phyloP scores from a whole-genome alignment of 2,113 vertebrate genomes.

The Bos taurus region DNA sequence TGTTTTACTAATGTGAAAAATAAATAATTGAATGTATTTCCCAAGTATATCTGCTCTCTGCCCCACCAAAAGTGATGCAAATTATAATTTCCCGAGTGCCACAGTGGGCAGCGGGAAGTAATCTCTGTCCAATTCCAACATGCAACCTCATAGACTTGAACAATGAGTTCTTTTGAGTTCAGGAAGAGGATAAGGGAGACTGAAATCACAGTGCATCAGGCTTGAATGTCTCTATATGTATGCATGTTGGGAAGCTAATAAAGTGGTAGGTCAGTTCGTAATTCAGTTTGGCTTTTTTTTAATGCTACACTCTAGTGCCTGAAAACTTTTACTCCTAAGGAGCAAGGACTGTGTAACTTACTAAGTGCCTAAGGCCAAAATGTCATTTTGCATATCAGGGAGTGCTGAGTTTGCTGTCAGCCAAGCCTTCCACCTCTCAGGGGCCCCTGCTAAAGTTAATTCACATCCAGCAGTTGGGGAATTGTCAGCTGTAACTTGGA shows the following conservation, averaged over 20 bases:
- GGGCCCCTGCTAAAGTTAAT: conserved; percentile 18
- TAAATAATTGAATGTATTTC: conserved; percentile 29
- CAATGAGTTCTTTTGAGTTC: background rate
- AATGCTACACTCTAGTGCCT: conserved; percentile 28
- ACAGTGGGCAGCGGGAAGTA: background rate
- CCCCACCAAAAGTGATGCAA: background rate
- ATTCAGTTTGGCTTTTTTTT: conserved; percentile 66
- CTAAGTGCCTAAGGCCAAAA: conserved; percentile 57
- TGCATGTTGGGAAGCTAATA: conserved; percentile 18
- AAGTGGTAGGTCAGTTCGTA: conserved; percentile 50
- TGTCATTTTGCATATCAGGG: conserved; percentile 55
- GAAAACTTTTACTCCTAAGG: conserved; percentile 52
- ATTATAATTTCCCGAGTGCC: background rate
- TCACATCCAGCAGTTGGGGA: background rate
- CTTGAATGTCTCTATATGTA: background rate
- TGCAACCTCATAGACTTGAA: background rate
- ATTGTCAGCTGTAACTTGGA: conserved; percentile 20
- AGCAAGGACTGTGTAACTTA: conserved; percentile 36
- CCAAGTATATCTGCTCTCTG: conserved; percentile 36
- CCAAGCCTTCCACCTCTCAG: background rate
- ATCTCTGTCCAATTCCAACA: background rate
- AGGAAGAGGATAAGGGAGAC: background rate
- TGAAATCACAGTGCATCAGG: background rate
- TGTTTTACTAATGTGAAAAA: conserved; percentile 27
- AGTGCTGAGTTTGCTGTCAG: conserved; percentile 54